Base-by-base conservation (phyloP, 2,888 invertebrate species). In the Dasypolia templi region DNA sequence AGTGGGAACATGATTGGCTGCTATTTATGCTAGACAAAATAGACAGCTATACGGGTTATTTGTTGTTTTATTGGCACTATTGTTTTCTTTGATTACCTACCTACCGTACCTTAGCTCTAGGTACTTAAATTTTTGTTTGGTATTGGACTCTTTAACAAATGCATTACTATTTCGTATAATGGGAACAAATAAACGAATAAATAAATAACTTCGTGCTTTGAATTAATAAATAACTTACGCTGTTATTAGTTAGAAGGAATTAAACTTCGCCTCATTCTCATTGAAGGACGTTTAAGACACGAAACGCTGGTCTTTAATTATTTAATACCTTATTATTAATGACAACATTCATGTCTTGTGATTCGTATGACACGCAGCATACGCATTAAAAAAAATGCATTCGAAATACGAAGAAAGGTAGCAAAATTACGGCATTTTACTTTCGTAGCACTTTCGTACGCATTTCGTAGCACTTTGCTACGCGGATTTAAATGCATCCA, bases 381-480 rank as follows among this genome's bases (percentile, higher is more conserved):
- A 49, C 7, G 29, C 12, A 53, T 26, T 14, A 11, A 17, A n/a
- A 44, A n/a, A n/a, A n/a, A n/a, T n/a, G n/a, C 2, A 9, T 61
- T 0, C 6, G 4, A 1, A n/a, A 5, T 29, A 7, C 19, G 1
- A 32, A 49, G 44, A 44, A 42, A 66, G 29, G 14, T 26, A 22
- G 2, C n/a, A 19, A 17, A 5, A 17, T 26, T 58, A 26, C 7
- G 4, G 35, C 22, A n/a, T 44, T 59, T 59, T 6, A 44, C 22
- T 35, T 68, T 56, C 81, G 84, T 84, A 84, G 86, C 75, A 71
- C 26, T 17, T 68, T 73, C 84, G 86, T 86, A 84, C 86, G 29
- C 53, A 1, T 72, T 69, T 65, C 86, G 84, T 86, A 84, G 86
- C 84, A 61, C 19, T 3, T 1, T 39, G 61, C 79, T 78, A 78